phyloP scores from a whole-genome alignment of 92 coral and sea anemone genomes.

The Nematostella vectensis region DNA sequence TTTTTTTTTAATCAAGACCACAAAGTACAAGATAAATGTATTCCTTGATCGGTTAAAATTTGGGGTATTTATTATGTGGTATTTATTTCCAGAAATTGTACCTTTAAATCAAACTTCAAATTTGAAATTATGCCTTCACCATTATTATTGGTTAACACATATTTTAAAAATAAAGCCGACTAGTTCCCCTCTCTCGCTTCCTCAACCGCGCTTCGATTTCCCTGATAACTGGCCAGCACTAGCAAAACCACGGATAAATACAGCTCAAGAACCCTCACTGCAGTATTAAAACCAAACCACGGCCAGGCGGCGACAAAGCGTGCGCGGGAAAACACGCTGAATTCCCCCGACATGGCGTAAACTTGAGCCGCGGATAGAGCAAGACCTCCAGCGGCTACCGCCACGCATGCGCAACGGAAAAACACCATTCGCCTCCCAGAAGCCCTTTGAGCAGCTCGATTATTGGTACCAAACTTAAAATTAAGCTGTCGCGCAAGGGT shows the following conservation, averaged over 20 bases:
- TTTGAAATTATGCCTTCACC: no score
- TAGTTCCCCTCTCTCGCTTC: no score
- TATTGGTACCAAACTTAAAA: neutral
- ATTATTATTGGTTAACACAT: no score
- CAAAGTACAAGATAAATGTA: no score
- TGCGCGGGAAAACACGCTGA: constrained; percentile 27
- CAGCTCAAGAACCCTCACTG: constrained; percentile 47
- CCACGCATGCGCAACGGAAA: constrained; percentile 26
- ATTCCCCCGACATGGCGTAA: constrained; percentile 30
- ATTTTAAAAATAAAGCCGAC: no score
- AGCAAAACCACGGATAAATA: constrained; percentile 39
- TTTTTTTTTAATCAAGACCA: no score
- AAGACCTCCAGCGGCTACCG: constrained; percentile 35
- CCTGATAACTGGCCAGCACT: constrained; percentile 14
- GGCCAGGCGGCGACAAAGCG: constrained; percentile 55
- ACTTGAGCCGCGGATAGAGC: constrained; percentile 26
- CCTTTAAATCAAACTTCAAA: no score
- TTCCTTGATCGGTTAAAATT: no score
- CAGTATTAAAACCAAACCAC: constrained; percentile 59
- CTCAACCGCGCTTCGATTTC: neutral
- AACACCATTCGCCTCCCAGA: constrained; percentile 14
- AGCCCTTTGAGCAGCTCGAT: no score
- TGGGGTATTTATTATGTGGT: no score
- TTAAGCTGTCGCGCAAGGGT: constrained; percentile 7
- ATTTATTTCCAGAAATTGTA: no score